Conservation (phyloP, 2,888 invertebrate species). For the Xanthostigma xanthostigma region DNA sequence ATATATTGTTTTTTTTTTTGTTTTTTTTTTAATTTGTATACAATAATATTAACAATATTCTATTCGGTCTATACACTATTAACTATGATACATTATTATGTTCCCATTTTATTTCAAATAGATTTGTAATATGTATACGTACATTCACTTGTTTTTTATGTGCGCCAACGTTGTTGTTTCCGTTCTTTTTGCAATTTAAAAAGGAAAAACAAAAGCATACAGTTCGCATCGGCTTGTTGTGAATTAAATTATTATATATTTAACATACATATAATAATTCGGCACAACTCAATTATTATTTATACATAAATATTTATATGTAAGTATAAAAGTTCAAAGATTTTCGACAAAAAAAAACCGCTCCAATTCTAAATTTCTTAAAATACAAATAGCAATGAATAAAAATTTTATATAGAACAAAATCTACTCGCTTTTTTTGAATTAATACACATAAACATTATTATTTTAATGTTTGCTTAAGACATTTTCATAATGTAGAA, state of each 20-base stretch:
- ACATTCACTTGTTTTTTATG: background rate
- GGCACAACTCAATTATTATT: too few species aligned
- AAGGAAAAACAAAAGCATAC: background rate
- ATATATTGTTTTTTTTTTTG: background rate
- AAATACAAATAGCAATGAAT: too few species aligned
- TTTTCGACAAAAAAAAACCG: too few species aligned
- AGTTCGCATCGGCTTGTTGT: background rate
- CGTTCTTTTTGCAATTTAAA: background rate
- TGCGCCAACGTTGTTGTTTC: background rate
- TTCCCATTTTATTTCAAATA: background rate
- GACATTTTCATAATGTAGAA: background rate
- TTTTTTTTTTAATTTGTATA: background rate
- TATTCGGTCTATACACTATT: slow-evolving; percentile 1
- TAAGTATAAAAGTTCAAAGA: too few species aligned
- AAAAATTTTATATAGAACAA: too few species aligned
- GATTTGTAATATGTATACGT: background rate
- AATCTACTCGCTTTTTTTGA: too few species aligned
- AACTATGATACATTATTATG: slow-evolving; percentile 2
- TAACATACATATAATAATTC: too few species aligned
- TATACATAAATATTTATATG: too few species aligned
- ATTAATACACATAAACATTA: too few species aligned
- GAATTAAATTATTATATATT: background rate
- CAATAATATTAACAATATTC: background rate
- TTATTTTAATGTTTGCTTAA: background rate
- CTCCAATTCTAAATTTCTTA: too few species aligned